These are phyloP conservation scores for Brienomyrus brachyistius DNA, from an alignment of 2,113 vertebrate species.

Conservation along the genomic window DNA sequence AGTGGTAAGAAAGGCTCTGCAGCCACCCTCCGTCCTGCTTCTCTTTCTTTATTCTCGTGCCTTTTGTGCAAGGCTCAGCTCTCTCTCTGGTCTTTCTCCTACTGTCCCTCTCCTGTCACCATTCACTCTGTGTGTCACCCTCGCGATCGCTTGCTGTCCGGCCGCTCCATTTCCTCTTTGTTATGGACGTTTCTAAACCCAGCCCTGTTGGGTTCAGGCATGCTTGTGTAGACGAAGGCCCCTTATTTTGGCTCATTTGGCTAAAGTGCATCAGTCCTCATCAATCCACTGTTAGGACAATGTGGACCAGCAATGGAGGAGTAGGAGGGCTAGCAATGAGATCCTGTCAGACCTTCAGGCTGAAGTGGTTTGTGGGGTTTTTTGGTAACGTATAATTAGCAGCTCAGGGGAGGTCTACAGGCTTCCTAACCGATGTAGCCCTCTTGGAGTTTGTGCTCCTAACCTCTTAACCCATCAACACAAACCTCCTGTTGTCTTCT, in stretches of 20 bases:
- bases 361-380: constrained; percentile 7
- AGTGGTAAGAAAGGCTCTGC: constrained; percentile 51
- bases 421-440: not conserved
- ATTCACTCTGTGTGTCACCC: not conserved
- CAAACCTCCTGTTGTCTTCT: not conserved
- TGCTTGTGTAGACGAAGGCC: not conserved
- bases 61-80: not conserved
- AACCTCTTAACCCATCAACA: not conserved
- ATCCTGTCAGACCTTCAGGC: not conserved
- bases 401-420: not conserved
- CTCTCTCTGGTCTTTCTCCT: not conserved
- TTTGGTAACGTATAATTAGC: not conserved
- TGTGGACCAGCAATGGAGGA: not conserved
- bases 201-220: not conserved
- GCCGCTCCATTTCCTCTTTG: not conserved
- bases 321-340: not conserved
- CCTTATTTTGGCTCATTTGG: not conserved
- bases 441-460: not conserved
- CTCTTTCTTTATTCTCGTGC: not conserved
- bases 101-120: not conserved
- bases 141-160: not conserved
- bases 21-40: not conserved
- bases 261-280: not conserved
- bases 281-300: not conserved
- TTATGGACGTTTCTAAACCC: not conserved